phyloP scores from a whole-genome alignment of 2,888 invertebrate genomes.

The Drepana falcataria region DNA sequence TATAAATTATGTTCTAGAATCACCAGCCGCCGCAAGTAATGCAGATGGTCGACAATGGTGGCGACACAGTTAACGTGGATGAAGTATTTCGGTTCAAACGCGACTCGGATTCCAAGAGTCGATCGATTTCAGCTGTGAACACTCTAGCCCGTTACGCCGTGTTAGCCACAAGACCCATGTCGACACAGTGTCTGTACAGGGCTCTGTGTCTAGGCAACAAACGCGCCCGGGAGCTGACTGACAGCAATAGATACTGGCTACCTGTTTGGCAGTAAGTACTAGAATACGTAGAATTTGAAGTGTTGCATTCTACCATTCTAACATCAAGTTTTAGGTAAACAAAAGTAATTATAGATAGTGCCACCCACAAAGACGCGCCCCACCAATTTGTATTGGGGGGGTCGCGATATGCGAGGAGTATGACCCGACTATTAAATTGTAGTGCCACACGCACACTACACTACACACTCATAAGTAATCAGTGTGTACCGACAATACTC shows the following conservation, averaged over 20 bases:
- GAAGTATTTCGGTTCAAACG: conserved; percentile 64
- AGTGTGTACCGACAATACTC: too few relatives aligned
- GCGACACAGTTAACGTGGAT: conserved; percentile 60
- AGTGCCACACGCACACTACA: too few relatives aligned
- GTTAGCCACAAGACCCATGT: conserved; percentile 74
- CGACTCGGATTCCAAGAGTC: conserved; percentile 25
- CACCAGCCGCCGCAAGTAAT: conserved; percentile 61
- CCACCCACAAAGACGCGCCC: too few relatives aligned
- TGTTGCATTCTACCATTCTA: too few relatives aligned
- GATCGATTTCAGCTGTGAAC: conserved; percentile 67
- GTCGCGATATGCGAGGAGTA: too few relatives aligned
- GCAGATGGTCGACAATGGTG: conserved; percentile 63
- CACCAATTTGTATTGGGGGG: too few relatives aligned
- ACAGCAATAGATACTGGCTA: conserved; percentile 82
- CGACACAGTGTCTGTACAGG: conserved; percentile 79
- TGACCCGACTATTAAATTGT: too few relatives aligned
- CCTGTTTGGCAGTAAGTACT: conserved; percentile 85
- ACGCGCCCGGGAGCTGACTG: conserved; percentile 74
- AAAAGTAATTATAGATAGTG: too few relatives aligned
- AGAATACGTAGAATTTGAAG: too few relatives aligned
- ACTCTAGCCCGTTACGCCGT: conserved; percentile 74
- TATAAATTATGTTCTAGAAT: conserved; percentile 29
- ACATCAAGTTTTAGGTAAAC: too few relatives aligned
- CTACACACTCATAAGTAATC: too few relatives aligned
- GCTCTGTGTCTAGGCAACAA: conserved; percentile 83